These are phyloP conservation scores for Drosophila trichaetosa DNA, from an alignment of 2,888 invertebrate species.

Conservation along the genomic window DNA sequence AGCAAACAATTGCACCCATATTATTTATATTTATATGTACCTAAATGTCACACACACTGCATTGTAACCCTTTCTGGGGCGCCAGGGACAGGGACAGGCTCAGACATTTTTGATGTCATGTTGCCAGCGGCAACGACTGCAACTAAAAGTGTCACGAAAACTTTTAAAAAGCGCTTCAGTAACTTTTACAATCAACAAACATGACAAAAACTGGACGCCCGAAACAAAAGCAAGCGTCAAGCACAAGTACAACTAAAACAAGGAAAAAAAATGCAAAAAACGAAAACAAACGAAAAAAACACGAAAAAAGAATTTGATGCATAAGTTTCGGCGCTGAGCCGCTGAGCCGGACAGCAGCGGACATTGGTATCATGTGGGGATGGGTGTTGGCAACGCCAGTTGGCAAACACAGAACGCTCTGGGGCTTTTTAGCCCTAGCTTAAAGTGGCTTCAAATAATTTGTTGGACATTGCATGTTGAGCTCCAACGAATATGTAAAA, in stretches of 20 bases:
- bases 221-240: conserved; percentile 72
- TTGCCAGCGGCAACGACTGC: conserved; percentile 37
- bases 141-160: conserved; percentile 68
- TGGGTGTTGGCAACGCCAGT: conserved; percentile 32
- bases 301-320: conserved; percentile 43
- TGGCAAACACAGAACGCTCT: conserved; percentile 54
- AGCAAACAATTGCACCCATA: conserved; percentile 12
- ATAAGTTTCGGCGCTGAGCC: conserved; percentile 53
- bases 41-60: conserved; percentile 17
- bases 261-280: not conserved
- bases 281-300: not conserved
- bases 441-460: conserved; percentile 28
- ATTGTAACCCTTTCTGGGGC: not conserved
- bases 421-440: conserved; percentile 27
- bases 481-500: not conserved
- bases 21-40: conserved; percentile 30
- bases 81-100: conserved; percentile 20
- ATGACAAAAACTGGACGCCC: conserved; percentile 72
- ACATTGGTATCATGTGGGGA: conserved; percentile 26
- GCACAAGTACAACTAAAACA: conserved; percentile 41
- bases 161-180: conserved; percentile 78
- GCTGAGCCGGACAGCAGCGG: conserved; percentile 18
- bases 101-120: conserved; percentile 40
- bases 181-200: conserved; percentile 79
- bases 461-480: conserved; percentile 9